Evolutionary conservation across 1,140 invertebrate genomes (phyloP), one percentile per base, ranked within the genome.

Genomic region (Vanessa tameamea): DNA sequence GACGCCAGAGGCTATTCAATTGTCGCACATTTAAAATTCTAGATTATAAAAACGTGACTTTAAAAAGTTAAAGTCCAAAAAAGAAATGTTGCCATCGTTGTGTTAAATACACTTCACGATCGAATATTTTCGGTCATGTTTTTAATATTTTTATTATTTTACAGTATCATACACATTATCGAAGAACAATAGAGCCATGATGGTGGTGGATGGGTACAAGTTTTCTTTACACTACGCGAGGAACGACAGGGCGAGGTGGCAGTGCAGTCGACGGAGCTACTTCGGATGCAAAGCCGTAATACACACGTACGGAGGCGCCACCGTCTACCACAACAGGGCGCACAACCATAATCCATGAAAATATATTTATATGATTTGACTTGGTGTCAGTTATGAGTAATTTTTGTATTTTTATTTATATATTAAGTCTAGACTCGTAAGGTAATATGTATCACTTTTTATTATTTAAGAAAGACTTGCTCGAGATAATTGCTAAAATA

Each of bases 221-320:
- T 90, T 84, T 37, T 90, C 88, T 0, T 51, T 90, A 2, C 88
- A 90, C 53, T 90, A 88, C 66, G 67, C 79, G 0, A 65, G 87
- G 11, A 90, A 87, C 43, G 68, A 76, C 15, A 87, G 80, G 15
- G 82, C 83, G 47, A 72, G 88, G 12, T 90, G 88, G 88, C 83
- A 88, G 48, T 90, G 88, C 64, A 88, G 82, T 16, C 78, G 87
- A 16, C 69, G 88, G 11, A 88, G 87, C 23, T 85, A 87, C 31
- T 90, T 83, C 43, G 88, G 88, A 0, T 90, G 88, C 50, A 88
- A 88, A 69, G 88, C 88, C 2, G 88, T 90, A 0, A 80, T 90
- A 16, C 86, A 88, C 37, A 85, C 76, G 7, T 59, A 72, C 1
- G 73, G 73, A 1, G 85, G 87, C 0, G 72, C 76, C n/a, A 55